Evolutionary conservation across 2,113 vertebrate genomes (phyloP).

Genomic region (Emydocephalus ijimae): DNA sequence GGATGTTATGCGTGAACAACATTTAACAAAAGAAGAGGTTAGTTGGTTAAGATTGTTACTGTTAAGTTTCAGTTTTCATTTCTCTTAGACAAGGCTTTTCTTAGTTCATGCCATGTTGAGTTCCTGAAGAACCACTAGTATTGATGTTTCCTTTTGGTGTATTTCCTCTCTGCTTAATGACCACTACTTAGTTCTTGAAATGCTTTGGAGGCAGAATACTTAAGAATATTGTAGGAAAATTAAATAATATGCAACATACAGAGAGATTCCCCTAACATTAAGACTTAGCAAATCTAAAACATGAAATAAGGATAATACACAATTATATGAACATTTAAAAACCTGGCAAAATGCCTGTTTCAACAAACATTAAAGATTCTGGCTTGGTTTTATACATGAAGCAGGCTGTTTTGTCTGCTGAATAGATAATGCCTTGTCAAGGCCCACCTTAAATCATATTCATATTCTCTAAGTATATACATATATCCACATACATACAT

Average conservation of each 20-base stretch:
- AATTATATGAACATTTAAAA: background rate
- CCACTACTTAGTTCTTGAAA: background rate
- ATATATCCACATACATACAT: background rate
- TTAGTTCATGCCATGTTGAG: background rate
- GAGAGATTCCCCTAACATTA: background rate
- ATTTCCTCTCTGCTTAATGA: background rate
- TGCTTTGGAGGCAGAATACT: background rate
- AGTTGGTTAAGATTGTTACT: conserved; percentile 36
- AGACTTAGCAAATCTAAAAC: background rate
- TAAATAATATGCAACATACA: background rate
- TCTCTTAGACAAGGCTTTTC: background rate
- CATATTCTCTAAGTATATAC: background rate
- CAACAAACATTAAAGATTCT: background rate
- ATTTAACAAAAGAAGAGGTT: conserved; percentile 97
- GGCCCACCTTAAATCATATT: background rate
- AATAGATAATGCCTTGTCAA: background rate
- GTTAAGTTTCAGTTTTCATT: background rate
- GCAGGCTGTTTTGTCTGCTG: background rate
- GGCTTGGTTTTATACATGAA: background rate
- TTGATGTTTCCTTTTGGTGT: background rate
- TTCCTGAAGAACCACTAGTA: background rate
- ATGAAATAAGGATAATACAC: background rate
- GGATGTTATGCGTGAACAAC: conserved; percentile 99
- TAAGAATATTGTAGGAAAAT: background rate
- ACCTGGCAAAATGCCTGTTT: background rate